Base-by-base conservation (phyloP, 2,797 vertebrate genomes). In the Tauraco hartlaubi region DNA sequence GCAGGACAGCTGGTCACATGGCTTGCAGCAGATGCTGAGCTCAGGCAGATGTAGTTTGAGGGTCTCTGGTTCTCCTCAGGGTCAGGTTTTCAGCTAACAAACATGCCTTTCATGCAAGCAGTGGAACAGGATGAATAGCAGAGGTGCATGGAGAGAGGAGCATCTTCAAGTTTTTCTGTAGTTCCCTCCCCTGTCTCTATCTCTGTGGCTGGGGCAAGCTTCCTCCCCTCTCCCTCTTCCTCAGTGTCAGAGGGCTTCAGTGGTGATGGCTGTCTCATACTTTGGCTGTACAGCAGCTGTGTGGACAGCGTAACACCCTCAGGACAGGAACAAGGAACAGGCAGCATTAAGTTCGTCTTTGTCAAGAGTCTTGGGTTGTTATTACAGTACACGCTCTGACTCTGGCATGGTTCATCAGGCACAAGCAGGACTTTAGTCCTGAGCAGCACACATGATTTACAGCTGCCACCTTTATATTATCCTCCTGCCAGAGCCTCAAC, bases 341-440 rank as follows among this genome's bases (percentile, higher is more conserved):
- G 73, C 78, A 77, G 69, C 0, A 0, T 55, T 75, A 83, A 90
- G 74, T 64, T 61, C 78, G 19, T 83, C 78, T 92, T 83, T 90
- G 87, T 94, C 80, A 67, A 17, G 52, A 77, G 56, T 51, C 15
- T 59, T 46, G 66, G 21, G 17, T 41, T 93, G 79, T 88, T 95
- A 48, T 88, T 93, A 59, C 59, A 80, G 58, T 37, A 54, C 77
- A 66, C 0, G 9, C 19, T 81, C 74, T 73, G 56, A 46, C 69
- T 90, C 80, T 49, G 37, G 49, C 85, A 90, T 0, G 12, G 77
- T 87, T 96, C 92, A 73, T 74, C 4, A 9, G 55, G 26, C 83
- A 72, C 39, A 69, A 94, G 75, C 49, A 56, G 89, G 66, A 92
- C 80, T 89, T 95, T 64, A 73, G 71, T 88, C 86, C 66, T 26